Conservation (phyloP, 2,113 vertebrate genomes). For the Periophthalmodon schlosseri region DNA sequence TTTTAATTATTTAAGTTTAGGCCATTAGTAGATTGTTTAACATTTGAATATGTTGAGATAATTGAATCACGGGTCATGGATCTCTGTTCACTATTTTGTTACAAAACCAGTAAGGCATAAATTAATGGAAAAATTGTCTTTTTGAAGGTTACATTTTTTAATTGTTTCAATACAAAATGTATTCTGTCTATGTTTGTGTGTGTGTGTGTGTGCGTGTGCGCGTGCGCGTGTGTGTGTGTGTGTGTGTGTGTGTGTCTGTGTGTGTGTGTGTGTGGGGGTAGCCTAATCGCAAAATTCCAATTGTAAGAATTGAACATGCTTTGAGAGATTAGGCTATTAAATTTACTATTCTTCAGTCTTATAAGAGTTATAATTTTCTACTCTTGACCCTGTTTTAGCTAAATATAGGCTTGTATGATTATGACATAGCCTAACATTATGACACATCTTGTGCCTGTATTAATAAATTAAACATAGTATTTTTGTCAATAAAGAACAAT, state of each 20-base stretch:
- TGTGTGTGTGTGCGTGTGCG: not conserved
- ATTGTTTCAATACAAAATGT: not conserved
- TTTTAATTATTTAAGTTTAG: conserved; percentile 8
- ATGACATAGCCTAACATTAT: conserved; percentile 3
- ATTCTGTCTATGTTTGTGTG: not conserved
- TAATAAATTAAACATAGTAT: conserved; percentile 11
- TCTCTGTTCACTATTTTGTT: not conserved
- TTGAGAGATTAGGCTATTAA: not conserved
- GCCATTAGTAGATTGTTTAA: not conserved
- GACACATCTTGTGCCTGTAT: conserved; percentile 23
- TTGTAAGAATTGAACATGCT: not conserved
- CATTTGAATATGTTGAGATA: not conserved
- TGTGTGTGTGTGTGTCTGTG: not conserved
- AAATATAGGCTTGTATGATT: not conserved
- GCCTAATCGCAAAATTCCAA: not conserved
- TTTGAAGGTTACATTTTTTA: not conserved
- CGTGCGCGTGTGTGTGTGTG: not conserved
- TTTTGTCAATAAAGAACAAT: conserved; percentile 14
- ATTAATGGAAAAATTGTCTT: not conserved
- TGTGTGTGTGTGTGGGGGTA: not conserved
- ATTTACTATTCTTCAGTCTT: not conserved
- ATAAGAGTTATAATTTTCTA: not conserved
- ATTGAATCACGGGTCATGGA: not conserved
- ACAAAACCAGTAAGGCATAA: not conserved
- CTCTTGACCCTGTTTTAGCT: not conserved